These are phyloP conservation scores for Tachina lurida DNA, from an alignment of 2,888 invertebrate species.

Conservation along the genomic window DNA sequence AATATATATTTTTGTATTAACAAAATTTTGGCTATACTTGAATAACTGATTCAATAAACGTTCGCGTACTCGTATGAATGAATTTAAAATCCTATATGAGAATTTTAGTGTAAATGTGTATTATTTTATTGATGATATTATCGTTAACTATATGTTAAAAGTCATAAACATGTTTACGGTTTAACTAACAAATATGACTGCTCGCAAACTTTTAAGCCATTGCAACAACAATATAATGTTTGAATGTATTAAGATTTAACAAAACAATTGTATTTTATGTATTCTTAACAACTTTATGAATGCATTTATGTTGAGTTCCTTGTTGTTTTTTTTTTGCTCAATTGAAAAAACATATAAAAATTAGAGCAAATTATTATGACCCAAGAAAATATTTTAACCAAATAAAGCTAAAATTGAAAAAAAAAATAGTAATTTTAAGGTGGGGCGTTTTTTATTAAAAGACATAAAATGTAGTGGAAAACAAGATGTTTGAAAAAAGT, in stretches of 20 bases:
- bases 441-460: conserved; percentile 55
- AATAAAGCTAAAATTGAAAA: conserved; percentile 16
- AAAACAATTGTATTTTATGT: conserved; percentile 50
- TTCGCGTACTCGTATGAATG: conserved; percentile 1
- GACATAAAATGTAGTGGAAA: not conserved
- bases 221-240: conserved; percentile 58
- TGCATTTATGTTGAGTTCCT: not conserved
- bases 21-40: conserved; percentile 7
- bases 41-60: not conserved
- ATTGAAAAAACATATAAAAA: conserved; percentile 51
- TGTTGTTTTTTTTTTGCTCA: not conserved
- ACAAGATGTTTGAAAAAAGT: conserved; percentile 17
- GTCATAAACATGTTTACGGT: conserved; percentile 67
- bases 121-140: conserved; percentile 70
- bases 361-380: conserved; percentile 66
- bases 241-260: conserved; percentile 12
- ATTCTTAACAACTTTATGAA: conserved; percentile 51
- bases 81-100: not conserved
- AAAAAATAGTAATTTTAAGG: conserved; percentile 38
- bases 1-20: not conserved
- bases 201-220: conserved; percentile 28
- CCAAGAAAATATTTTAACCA: conserved; percentile 40
- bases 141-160: conserved; percentile 66
- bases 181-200: conserved; percentile 56
- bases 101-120: conserved; percentile 17